Percentiles rank a stretch among this genome's conserved stretches.
phyloP scores from a whole-genome alignment of 1,140 invertebrate genomes.

The Camponotus floridanus region DNA sequence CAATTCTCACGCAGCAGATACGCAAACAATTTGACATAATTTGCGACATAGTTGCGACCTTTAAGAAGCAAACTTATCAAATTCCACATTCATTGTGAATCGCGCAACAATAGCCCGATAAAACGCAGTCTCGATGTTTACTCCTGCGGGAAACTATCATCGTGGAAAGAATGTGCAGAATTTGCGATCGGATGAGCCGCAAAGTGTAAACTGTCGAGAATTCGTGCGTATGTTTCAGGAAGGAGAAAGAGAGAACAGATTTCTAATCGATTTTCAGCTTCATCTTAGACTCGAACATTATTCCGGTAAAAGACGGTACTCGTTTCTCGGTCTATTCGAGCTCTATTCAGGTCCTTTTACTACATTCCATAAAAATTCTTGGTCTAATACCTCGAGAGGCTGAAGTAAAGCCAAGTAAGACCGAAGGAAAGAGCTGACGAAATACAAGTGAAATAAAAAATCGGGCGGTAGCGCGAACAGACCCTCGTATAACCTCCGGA shows the following conservation, averaged over 20 bases:
- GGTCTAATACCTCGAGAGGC: conserved; percentile 78
- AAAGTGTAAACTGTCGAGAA: not conserved
- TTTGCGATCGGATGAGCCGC: conserved; percentile 15
- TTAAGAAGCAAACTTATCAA: conserved; percentile 27
- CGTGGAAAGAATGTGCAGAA: conserved; percentile 44
- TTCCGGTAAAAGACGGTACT: not conserved
- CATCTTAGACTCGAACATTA: conserved; percentile 15
- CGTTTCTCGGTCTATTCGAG: conserved; percentile 27
- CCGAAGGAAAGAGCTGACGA: conserved; percentile 4
- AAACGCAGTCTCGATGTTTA: not conserved
- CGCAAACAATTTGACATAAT: not conserved
- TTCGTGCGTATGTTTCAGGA: too few species aligned
- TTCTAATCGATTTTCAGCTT: conserved; percentile 39
- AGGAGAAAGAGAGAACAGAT: not conserved
- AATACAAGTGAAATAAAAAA: conserved; percentile 50
- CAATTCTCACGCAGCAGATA: not conserved
- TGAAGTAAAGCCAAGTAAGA: not conserved
- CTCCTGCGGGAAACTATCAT: conserved; percentile 17
- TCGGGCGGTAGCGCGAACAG: conserved; percentile 13
- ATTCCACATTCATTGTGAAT: conserved; percentile 51
- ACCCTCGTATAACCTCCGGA: conserved; percentile 75
- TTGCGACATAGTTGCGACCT: not conserved
- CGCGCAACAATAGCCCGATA: conserved; percentile 33
- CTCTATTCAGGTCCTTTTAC: conserved; percentile 78
- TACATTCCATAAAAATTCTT: conserved; percentile 83